Conservation (phyloP, 2,797 vertebrate genomes). For the Miichthys miiuy region DNA sequence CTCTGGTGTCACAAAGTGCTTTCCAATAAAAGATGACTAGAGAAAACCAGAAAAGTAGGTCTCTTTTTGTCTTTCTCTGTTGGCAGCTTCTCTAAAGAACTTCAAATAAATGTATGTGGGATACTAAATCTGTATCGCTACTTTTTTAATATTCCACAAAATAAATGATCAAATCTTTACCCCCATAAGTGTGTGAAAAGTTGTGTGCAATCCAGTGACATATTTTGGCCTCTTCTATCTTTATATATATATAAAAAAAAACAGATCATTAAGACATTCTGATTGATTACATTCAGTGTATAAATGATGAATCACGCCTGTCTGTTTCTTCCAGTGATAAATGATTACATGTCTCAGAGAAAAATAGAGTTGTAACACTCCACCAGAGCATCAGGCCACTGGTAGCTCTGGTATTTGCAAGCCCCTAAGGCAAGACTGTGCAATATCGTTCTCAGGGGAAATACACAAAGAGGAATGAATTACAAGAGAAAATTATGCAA, state of each 20-base stretch:
- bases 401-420: constrained; percentile 38
- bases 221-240: constrained; percentile 42
- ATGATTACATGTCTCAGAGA: constrained; percentile 41
- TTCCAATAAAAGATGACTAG: neutral
- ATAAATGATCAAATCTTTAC: constrained; percentile 2
- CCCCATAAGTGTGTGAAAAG: constrained; percentile 1
- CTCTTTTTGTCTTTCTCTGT: neutral
- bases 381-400: constrained; percentile 35
- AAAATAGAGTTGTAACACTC: constrained; percentile 39
- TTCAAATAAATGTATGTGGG: neutral
- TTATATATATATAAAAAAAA: constrained; percentile 3
- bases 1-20: neutral
- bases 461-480: constrained; percentile 39
- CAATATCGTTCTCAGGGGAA: constrained; percentile 54
- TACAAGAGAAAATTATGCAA: constrained; percentile 45
- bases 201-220: constrained; percentile 14
- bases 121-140: neutral
- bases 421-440: constrained; percentile 44
- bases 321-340: constrained; percentile 21
- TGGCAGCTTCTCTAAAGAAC: neutral
- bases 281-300: constrained; percentile 38
- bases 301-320: constrained; percentile 39
- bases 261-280: constrained; percentile 32
- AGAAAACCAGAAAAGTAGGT: neutral
- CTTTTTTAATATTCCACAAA: constrained; percentile 10